phyloP scores from a whole-genome alignment of 2,888 invertebrate genomes.

The Callinectes sapidus region DNA sequence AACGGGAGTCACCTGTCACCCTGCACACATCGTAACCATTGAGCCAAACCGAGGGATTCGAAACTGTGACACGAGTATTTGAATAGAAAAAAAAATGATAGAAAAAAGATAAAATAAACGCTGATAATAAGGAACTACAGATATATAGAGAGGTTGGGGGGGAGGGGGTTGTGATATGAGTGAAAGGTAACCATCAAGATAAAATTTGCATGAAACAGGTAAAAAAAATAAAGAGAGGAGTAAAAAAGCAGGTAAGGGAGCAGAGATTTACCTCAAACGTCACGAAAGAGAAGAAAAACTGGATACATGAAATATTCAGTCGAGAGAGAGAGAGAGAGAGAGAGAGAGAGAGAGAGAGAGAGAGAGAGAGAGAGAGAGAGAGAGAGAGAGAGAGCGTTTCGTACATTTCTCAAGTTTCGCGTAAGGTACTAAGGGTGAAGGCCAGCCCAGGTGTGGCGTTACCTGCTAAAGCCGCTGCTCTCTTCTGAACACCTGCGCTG shows the following conservation, averaged over 20 bases:
- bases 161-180: background rate
- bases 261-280: background rate
- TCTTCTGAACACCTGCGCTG: background rate
- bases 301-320: background rate
- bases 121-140: no score
- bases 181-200: background rate
- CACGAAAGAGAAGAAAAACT: conserved; percentile 17
- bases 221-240: background rate
- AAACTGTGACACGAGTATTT: background rate
- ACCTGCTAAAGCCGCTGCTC: background rate
- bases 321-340: background rate
- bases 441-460: background rate
- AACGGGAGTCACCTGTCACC: conserved; percentile 1
- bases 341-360: no score
- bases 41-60: background rate
- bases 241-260: background rate
- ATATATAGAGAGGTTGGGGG: no score
- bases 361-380: background rate
- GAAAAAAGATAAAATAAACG: no score
- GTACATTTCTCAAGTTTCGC: background rate
- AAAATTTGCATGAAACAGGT: background rate
- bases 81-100: background rate
- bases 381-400: conserved; percentile 15
- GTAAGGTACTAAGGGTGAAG: background rate
- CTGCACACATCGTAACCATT: background rate